Percentiles rank a stretch among this genome's conserved stretches.
These are phyloP conservation scores for Tricholauxania praeusta DNA, from an alignment of 2,888 invertebrate species.

Conservation along the genomic window DNA sequence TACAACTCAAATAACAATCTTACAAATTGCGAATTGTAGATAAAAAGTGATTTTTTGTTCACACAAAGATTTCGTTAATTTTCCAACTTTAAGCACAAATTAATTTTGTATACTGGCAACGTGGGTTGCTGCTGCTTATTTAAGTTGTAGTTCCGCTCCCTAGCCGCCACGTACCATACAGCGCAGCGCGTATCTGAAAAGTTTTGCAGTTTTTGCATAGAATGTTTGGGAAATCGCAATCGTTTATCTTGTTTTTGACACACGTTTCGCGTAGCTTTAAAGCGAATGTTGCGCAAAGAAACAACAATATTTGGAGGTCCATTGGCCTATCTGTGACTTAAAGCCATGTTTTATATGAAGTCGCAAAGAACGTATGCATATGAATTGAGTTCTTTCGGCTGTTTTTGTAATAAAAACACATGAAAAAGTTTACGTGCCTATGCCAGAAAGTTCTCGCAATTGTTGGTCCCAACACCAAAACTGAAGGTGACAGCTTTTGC, in stretches of 20 bases:
- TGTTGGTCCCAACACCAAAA: neutral
- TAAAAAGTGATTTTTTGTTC: no score
- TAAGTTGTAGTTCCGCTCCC: no score
- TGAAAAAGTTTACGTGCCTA: neutral
- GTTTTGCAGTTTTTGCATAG: neutral
- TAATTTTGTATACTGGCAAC: no score
- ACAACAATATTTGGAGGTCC: neutral
- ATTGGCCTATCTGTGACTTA: neutral
- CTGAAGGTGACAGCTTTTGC: conserved; percentile 45
- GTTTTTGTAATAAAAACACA: neutral
- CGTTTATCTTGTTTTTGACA: conserved; percentile 24
- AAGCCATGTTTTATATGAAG: neutral
- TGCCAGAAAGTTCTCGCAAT: neutral
- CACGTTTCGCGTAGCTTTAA: neutral
- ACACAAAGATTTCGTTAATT: no score
- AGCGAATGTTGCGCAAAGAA: neutral
- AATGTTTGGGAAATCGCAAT: neutral
- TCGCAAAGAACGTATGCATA: neutral
- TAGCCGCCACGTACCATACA: no score
- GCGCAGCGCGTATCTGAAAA: no score
- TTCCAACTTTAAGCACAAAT: no score
- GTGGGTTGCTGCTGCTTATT: no score
- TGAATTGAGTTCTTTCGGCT: neutral
- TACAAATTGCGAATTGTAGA: no score
- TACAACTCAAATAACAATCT: no score